Base-by-base conservation (phyloP, 1,140 invertebrate genomes). In the Chlorops oryzae region DNA sequence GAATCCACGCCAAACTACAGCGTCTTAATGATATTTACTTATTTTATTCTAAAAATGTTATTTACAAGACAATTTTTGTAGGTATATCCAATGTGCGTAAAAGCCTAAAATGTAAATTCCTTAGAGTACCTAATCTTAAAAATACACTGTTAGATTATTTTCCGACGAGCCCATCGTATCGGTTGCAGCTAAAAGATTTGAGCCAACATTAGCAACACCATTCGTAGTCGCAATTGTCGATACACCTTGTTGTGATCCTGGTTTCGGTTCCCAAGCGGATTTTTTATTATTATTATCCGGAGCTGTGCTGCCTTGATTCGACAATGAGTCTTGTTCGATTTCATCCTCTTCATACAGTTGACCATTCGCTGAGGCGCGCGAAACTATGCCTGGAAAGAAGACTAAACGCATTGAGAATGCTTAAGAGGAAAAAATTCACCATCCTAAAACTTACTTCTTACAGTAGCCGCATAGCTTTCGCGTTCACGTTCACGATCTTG, bases 71-170 rank as follows among this genome's bases (percentile, higher is more conserved):
- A n/a, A n/a, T n/a, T n/a, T n/a, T n/a, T n/a, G n/a, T n/a, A n/a
- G n/a, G n/a, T n/a, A n/a, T n/a, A n/a, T n/a, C n/a, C n/a, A n/a
- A n/a, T n/a, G n/a, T n/a, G n/a, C n/a, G n/a, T n/a, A n/a, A n/a
- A 32, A 32, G 28, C 28, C 28, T 10, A 32, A 32, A 15, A 32
- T 32, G 28, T 32, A 32, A 32, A 32, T 32, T 9, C 9, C 28
- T 15, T 15, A 32, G 9, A 10, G 9, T 32, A 32, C 15, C 28
- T 32, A 9, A 32, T 32, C 28, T 32, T 51, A 58, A 49, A 58
- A 58, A 48, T 71, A 71, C 41, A 71, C 68, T 32, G 68, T 71
- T 55, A 71, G 57, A 52, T 71, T 71, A 58, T 71, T 71, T 52
- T 71, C 68, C 32, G 68, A 69, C 24, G 68, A 71, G 41, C 68